phyloP scores from a whole-genome alignment of 2,113 vertebrate genomes.

The Muscicapa adusta region DNA sequence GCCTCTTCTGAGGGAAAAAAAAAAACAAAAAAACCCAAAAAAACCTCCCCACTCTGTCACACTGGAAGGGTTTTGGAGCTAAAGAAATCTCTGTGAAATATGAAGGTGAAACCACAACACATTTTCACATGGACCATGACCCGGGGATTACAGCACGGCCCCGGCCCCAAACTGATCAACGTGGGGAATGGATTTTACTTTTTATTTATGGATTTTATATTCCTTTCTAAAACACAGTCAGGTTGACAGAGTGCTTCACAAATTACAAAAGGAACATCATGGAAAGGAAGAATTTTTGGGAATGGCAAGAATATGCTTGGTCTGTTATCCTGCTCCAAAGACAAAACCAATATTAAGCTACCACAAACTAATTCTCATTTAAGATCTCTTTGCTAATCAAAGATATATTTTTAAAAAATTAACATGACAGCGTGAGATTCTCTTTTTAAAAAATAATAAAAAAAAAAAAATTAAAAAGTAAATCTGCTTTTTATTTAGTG shows the following conservation, averaged over 20 bases:
- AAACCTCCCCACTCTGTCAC: not conserved
- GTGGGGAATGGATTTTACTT: accelerated
- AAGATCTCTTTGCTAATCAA: not conserved
- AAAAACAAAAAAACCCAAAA: not conserved
- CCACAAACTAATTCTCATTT: not conserved
- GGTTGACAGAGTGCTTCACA: not conserved
- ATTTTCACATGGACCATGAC: not conserved
- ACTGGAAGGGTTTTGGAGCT: not conserved
- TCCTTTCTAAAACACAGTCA: not conserved
- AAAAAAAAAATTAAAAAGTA: not conserved
- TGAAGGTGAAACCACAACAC: not conserved
- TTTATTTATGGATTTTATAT: not conserved
- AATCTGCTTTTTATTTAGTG: not conserved
- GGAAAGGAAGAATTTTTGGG: not conserved
- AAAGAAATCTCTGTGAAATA: not conserved
- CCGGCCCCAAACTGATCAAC: not conserved
- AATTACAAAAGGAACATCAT: not conserved
- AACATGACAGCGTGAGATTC: not conserved
- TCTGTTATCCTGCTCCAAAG: not conserved
- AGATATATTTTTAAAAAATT: not conserved
- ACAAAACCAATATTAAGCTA: not conserved
- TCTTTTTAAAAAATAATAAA: not conserved
- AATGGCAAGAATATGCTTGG: not conserved
- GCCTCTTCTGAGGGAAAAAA: not conserved
- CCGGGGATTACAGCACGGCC: not conserved